Evolutionary conservation across 2,113 vertebrate genomes (phyloP).

Genomic region (Otis tarda): DNA sequence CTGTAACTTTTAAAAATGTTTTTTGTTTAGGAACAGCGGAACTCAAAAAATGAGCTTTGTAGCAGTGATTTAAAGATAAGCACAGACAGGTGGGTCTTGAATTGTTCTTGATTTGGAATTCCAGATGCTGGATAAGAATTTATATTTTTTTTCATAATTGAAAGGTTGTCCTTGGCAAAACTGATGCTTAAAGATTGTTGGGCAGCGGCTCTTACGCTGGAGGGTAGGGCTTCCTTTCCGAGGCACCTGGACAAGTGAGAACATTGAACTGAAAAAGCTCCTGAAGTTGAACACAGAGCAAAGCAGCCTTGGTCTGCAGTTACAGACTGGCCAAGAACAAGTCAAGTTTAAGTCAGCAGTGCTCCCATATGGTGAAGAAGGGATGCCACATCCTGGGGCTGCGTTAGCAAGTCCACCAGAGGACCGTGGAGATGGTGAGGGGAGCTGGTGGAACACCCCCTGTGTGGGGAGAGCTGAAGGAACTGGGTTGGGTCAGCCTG

Average conservation of each 20-base stretch:
- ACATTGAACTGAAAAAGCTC: neutral
- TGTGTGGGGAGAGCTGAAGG: neutral
- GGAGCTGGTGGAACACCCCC: neutral
- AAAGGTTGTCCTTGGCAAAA: neutral
- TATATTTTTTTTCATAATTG: neutral
- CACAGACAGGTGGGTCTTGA: slow-evolving; percentile 48
- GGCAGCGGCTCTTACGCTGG: neutral
- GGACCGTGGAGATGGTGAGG: neutral
- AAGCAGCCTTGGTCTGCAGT: neutral
- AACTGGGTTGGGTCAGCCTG: neutral
- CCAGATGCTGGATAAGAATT: neutral
- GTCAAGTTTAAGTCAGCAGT: neutral
- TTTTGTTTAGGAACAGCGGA: slow-evolving; percentile 5
- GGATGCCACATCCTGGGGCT: neutral
- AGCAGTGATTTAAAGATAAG: neutral
- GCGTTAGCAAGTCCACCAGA: neutral
- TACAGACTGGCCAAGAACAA: neutral
- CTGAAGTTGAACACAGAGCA: neutral
- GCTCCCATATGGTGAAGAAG: neutral
- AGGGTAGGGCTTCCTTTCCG: neutral
- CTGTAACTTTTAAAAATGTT: neutral
- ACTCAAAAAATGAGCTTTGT: neutral
- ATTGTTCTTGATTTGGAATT: neutral
- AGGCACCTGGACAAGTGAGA: neutral
- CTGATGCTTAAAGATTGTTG: neutral